phyloP scores from a whole-genome alignment of 2,797 vertebrate species.

The Bufotes viridis region DNA sequence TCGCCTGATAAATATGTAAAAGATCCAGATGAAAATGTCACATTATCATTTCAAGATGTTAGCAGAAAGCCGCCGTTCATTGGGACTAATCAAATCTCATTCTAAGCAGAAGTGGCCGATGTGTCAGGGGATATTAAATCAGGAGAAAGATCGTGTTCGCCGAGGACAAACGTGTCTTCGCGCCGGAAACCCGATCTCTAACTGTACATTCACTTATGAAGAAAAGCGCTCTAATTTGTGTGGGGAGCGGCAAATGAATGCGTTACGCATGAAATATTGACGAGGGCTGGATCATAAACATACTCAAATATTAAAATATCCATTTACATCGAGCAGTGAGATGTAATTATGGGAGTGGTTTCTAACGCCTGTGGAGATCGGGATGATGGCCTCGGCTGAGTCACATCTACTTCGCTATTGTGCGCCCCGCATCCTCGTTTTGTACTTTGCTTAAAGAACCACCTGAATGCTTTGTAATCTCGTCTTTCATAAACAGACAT shows the following conservation, averaged over 20 bases:
- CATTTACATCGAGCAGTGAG: background rate
- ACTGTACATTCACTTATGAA: constrained; percentile 4
- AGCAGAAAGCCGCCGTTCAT: constrained; percentile 31
- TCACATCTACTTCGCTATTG: background rate
- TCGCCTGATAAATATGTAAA: constrained; percentile 50
- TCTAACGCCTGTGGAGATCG: constrained; percentile 16
- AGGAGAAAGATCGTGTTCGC: constrained; percentile 6
- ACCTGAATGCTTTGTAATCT: background rate
- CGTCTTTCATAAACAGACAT: background rate
- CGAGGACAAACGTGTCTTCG: constrained; percentile 14
- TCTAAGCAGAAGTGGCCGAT: constrained; percentile 35
- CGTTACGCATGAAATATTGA: constrained; percentile 28
- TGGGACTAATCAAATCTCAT: constrained; percentile 48
- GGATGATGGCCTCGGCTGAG: background rate
- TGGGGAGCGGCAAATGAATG: constrained; percentile 7
- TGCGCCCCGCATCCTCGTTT: background rate
- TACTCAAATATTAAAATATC: constrained; percentile 38
- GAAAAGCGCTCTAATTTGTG: background rate
- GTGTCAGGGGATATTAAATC: constrained; percentile 23
- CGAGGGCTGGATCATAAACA: constrained; percentile 9
- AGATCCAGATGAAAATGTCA: constrained; percentile 39
- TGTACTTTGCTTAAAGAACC: background rate
- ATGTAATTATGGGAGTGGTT: background rate
- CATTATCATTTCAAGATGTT: constrained; percentile 47
- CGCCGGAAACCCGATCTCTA: background rate